Base-by-base conservation (phyloP, 2,113 vertebrate species). In the Stigmatopora nigra region DNA sequence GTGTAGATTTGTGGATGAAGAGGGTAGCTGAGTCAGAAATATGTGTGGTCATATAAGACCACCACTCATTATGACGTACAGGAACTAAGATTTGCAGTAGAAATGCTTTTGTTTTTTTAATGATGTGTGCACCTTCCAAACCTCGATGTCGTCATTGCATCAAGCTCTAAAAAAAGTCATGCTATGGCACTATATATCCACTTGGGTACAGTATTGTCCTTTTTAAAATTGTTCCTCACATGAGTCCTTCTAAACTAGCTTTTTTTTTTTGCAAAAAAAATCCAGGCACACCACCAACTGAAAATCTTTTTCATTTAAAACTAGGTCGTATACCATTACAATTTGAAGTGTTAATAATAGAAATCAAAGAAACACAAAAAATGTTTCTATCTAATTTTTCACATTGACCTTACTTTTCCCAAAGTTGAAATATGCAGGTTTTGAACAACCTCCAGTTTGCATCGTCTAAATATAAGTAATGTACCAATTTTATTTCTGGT, bases 201-300 rank as follows among this genome's bases (percentile, higher is more conserved):
- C 79, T 58, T 16, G 88, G 72, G 58, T 85, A 88, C 89, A 89
- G 81, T 75, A 72, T 75, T 71, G 67, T 22, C 56, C 69, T 77
- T 38, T 48, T 10, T n/a, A n/a, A 60, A 67, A 74, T 59, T 10
- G 25, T 31, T 31, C 25, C 25, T 31, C 25, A 31, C 25, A 2
- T 31, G 25, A 17, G 36, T 22, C 63, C 67, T 1, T 17, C 15
- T 31, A 31, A 31, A 31, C 25, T 31, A 31, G 25, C 25, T 31
- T 31, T 31, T 31, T 31, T 31, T 31, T 31, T 31, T 31, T 31
- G 25, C 25, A 31, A 31, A 31, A 31, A 31, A 31, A 2, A 1
- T 31, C 25, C 25, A 31, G 3, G 25, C 25, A 31, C 25, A 31
- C 25, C 25, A 31, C 25, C 25, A n/a, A n/a, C n/a, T n/a, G n/a